A percentile compares a stretch with the other conserved stretches of the same genome.
Conservation (phyloP, 2,797 vertebrate genomes). For the Urophycis tenuis region DNA sequence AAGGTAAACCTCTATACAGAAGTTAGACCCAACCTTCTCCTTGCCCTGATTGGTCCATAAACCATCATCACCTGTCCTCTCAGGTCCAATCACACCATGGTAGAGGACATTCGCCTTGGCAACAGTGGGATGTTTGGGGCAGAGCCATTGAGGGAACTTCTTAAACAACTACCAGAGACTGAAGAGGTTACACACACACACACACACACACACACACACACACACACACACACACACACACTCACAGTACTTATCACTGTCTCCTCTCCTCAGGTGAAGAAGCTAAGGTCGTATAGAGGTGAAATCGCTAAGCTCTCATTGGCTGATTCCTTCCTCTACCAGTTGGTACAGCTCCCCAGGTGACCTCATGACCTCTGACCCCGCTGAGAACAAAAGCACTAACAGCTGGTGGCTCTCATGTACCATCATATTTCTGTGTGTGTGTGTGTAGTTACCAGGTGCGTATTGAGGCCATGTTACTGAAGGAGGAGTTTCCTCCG, state of each 20-base stretch:
- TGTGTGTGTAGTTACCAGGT: conserved; percentile 71
- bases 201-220: conserved; percentile 11
- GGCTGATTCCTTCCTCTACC: conserved; percentile 84
- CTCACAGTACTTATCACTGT: background rate
- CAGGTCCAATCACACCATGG: conserved; percentile 79
- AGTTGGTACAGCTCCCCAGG: conserved; percentile 86
- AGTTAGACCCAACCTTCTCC: background rate
- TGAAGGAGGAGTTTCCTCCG: conserved; percentile 82
- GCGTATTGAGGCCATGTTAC: conserved; percentile 85
- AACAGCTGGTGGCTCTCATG: background rate
- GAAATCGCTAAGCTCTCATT: conserved; percentile 78
- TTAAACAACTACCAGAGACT: conserved; percentile 85
- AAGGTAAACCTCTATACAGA: conserved; percentile 70
- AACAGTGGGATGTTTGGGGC: conserved; percentile 74
- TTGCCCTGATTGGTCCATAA: background rate
- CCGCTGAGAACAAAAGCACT: background rate
- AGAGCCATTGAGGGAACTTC: conserved; percentile 81
- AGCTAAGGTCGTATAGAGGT: conserved; percentile 75
- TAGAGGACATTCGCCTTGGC: conserved; percentile 79
- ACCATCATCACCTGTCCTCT: conserved; percentile 21
- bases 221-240: conserved; percentile 23
- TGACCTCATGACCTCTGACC: conserved; percentile 52
- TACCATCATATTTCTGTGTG: background rate
- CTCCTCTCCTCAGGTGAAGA: conserved; percentile 72
- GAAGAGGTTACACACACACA: conserved; percentile 76